Evolutionary conservation across 2,888 invertebrate species (phyloP).

Genomic region (Caenorhabditis afra): DNA sequence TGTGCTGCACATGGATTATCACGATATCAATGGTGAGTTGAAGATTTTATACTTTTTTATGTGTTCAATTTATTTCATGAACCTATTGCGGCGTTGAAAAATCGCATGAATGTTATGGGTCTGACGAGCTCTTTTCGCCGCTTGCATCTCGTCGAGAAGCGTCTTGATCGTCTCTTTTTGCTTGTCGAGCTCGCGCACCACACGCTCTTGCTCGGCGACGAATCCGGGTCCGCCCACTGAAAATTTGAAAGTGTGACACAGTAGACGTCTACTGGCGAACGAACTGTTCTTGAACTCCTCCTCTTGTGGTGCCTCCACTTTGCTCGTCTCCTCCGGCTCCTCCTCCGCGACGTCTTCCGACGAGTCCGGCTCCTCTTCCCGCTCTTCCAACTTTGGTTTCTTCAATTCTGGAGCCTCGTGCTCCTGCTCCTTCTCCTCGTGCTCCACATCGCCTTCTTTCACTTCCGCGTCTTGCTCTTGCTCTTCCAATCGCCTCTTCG

Average conservation of each 20-base stretch:
- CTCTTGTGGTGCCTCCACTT: too few relatives aligned
- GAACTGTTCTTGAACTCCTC: too few relatives aligned
- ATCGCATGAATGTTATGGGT: background rate
- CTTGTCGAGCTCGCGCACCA: background rate
- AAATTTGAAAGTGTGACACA: background rate
- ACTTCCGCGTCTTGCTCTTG: background rate
- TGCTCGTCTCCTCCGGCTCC: background rate
- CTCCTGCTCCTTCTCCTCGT: too few relatives aligned
- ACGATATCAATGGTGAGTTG: background rate
- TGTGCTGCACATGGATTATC: background rate
- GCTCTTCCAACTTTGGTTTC: background rate
- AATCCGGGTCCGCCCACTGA: constrained; percentile 7
- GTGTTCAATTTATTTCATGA: too few relatives aligned
- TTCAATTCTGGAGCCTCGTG: background rate
- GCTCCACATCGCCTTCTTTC: background rate
- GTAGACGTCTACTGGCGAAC: too few relatives aligned
- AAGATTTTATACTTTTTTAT: background rate
- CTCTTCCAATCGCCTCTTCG: background rate
- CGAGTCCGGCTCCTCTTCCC: background rate
- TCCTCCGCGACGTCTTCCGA: background rate
- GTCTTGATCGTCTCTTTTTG: constrained; percentile 10
- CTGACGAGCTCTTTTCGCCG: constrained; percentile 8
- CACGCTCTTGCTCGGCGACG: constrained; percentile 5
- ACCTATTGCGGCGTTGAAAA: background rate
- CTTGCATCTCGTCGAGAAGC: constrained; percentile 11